Evolutionary conservation across 2,113 vertebrate species (phyloP).

Genomic region (Ictidomys tridecemlineatus): DNA sequence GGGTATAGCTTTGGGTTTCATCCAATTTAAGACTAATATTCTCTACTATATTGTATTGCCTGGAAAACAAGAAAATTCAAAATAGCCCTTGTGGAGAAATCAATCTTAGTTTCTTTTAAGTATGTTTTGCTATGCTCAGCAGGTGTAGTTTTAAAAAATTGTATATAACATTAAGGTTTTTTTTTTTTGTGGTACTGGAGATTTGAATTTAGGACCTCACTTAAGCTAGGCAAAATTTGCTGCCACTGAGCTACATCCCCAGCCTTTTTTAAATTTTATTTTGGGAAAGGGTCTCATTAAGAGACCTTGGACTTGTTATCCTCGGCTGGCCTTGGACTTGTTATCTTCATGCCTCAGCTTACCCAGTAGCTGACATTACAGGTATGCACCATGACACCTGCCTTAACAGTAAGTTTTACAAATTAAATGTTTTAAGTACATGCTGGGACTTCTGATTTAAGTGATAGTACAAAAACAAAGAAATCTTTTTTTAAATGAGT

Average conservation of each 20-base stretch:
- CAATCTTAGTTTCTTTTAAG: slow-evolving; percentile 48
- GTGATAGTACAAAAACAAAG: neutral
- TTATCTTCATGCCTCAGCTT: neutral
- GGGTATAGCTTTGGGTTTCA: slow-evolving; percentile 70
- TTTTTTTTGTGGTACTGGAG: neutral
- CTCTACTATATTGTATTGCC: slow-evolving; percentile 53
- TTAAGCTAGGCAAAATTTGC: neutral
- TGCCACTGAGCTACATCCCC: neutral
- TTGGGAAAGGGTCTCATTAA: neutral
- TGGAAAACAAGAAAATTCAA: slow-evolving; percentile 46
- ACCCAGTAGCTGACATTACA: neutral
- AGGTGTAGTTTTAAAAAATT: slow-evolving; percentile 38
- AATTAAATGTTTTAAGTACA: slow-evolving; percentile 31
- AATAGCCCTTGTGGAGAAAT: slow-evolving; percentile 72
- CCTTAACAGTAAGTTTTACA: slow-evolving; percentile 14
- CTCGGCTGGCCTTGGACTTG: neutral
- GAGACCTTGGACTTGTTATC: neutral
- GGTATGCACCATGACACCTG: neutral
- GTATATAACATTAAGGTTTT: neutral
- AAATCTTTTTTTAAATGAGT: slow-evolving; percentile 39
- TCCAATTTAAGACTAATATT: slow-evolving; percentile 73
- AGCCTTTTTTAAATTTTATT: neutral
- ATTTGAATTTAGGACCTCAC: neutral
- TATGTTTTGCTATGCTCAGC: slow-evolving; percentile 56
- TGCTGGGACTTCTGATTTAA: neutral